Evolutionary conservation across 2,113 vertebrate genomes (phyloP).

Genomic region (Engystomops pustulosus): DNA sequence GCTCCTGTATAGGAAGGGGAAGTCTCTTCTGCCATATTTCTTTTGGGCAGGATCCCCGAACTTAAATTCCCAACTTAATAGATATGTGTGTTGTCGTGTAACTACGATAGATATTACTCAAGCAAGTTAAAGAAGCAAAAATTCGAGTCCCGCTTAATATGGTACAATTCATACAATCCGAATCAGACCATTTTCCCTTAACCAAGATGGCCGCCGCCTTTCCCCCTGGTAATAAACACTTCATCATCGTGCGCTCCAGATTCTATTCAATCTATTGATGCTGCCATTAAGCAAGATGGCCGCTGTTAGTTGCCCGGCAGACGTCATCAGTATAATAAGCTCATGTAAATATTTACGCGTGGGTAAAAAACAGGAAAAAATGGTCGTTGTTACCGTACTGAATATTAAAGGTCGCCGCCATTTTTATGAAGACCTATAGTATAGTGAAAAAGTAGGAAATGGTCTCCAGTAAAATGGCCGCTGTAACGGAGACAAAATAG

Average conservation of each 20-base stretch:
- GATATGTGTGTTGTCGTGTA: neutral
- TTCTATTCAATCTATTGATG: neutral
- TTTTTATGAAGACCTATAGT: neutral
- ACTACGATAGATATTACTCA: neutral
- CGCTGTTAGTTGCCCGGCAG: neutral
- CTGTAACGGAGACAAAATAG: neutral
- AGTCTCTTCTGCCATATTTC: conserved; percentile 13
- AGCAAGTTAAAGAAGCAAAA: neutral
- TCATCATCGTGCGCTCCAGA: neutral
- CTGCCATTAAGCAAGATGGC: conserved; percentile 11
- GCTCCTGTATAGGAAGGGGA: neutral
- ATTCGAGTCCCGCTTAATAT: neutral
- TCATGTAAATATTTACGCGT: no score
- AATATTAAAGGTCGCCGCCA: neutral
- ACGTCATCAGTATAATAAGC: neutral
- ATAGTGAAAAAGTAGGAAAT: neutral
- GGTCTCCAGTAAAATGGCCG: neutral
- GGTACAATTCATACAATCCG: neutral
- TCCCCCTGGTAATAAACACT: neutral
- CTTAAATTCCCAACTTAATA: no score
- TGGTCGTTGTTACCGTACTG: neutral
- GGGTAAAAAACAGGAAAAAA: no score
- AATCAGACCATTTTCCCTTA: neutral
- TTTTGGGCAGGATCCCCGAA: neutral
- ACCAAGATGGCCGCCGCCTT: neutral